phyloP scores from a whole-genome alignment of 2,797 vertebrate species.

The Geotrypetes seraphini region DNA sequence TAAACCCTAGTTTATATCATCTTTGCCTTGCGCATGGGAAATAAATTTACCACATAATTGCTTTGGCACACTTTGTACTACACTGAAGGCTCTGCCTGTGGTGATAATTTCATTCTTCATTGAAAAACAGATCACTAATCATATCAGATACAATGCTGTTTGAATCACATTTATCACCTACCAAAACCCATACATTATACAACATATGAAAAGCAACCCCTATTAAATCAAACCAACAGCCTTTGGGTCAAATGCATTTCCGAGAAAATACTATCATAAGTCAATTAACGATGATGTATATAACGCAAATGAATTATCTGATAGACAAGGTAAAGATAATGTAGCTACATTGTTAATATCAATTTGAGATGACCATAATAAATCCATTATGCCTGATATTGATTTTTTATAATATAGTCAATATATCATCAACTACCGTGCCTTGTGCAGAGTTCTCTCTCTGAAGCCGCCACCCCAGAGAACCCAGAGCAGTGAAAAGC shows the following conservation, averaged over 20 bases:
- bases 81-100: constrained; percentile 13
- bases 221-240: constrained; percentile 24
- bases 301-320: constrained; percentile 19
- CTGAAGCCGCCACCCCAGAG: no score
- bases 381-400: no score
- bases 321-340: constrained; percentile 23
- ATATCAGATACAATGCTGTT: constrained; percentile 13
- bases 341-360: constrained; percentile 15
- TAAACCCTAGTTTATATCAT: constrained; percentile 5
- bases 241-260: constrained; percentile 24
- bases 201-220: no score
- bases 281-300: constrained; percentile 24
- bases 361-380: no score
- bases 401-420: no score
- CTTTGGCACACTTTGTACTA: constrained; percentile 13
- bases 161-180: constrained; percentile 15
- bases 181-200: constrained; percentile 19
- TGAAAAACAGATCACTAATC: constrained; percentile 10
- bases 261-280: no score
- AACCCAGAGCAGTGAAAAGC: no score
- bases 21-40: constrained; percentile 12
- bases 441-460: no score
- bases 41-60: constrained; percentile 8
- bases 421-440: no score
- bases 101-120: neutral